These are phyloP conservation scores for Onychostruthus taczanowskii DNA, from an alignment of 2,113 vertebrate species.

Conservation along the genomic window DNA sequence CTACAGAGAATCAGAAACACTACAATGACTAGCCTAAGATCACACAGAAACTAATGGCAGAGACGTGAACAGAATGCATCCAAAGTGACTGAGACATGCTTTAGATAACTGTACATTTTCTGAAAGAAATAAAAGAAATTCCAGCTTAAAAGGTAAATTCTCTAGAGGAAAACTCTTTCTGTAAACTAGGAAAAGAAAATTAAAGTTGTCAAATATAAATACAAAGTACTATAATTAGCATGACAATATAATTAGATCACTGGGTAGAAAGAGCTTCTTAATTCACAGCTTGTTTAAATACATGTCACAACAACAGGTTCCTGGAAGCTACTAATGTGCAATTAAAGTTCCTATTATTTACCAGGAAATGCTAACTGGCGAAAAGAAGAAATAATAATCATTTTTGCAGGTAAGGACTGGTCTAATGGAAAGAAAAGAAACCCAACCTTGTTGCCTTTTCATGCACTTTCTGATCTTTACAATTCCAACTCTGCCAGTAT, in stretches of 20 bases:
- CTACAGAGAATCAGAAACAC: constrained; percentile 27
- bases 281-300: constrained; percentile 64
- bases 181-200: constrained; percentile 43
- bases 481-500: neutral
- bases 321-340: constrained; percentile 65
- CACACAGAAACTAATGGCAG: neutral
- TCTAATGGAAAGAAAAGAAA: neutral
- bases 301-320: constrained; percentile 69
- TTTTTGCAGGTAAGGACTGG: neutral
- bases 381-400: neutral
- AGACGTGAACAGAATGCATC: neutral
- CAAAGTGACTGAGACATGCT: neutral
- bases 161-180: neutral
- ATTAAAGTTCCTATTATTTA: constrained; percentile 61
- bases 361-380: neutral
- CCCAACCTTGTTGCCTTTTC: neutral
- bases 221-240: neutral
- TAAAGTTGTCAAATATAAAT: constrained; percentile 42
- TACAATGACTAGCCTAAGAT: constrained; percentile 19
- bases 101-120: neutral
- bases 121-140: neutral
- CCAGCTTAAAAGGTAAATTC: neutral
- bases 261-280: constrained; percentile 21
- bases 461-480: neutral
- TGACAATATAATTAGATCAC: constrained; percentile 53